Conservation (phyloP, 2,797 vertebrate genomes). For the Scarus forsteni region DNA sequence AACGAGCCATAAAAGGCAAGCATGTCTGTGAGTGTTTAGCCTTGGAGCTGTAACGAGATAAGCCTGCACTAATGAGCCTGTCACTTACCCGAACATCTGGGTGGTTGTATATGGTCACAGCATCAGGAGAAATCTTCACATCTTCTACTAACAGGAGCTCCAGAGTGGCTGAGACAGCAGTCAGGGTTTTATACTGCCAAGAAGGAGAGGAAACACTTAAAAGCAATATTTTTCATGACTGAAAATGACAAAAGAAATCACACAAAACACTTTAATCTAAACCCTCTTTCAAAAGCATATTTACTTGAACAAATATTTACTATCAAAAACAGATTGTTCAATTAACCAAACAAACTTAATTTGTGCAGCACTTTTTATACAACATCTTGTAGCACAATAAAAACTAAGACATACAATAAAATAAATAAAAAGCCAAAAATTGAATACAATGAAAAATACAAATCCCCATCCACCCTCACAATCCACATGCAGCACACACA, state of each 20-base stretch:
- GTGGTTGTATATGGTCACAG: conserved; percentile 93
- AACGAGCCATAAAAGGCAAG: conserved; percentile 3
- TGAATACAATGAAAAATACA: too few relatives aligned
- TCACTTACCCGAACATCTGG: conserved; percentile 88
- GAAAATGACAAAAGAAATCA: conserved; percentile 15
- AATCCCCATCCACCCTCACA: too few relatives aligned
- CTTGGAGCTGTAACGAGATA: not conserved
- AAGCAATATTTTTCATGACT: not conserved
- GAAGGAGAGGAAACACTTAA: conserved; percentile 7
- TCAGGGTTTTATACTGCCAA: conserved; percentile 84
- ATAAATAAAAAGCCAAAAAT: too few relatives aligned
- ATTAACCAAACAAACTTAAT: too few relatives aligned
- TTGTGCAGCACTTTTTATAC: too few relatives aligned
- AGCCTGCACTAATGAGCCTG: not conserved
- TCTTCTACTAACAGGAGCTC: conserved; percentile 95
- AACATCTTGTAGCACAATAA: too few relatives aligned
- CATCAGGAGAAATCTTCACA: conserved; percentile 87
- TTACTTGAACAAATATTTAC: not conserved
- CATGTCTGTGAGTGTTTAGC: not conserved
- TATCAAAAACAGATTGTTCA: too few relatives aligned
- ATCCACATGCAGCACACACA: too few relatives aligned
- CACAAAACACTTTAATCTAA: not conserved
- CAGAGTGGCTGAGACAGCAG: conserved; percentile 86
- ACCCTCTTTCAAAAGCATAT: not conserved
- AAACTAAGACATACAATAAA: too few relatives aligned